A percentile compares a stretch with the other conserved stretches of the same genome.
Conservation (phyloP, 2,113 vertebrate genomes). For the Pseudois nayaur region DNA sequence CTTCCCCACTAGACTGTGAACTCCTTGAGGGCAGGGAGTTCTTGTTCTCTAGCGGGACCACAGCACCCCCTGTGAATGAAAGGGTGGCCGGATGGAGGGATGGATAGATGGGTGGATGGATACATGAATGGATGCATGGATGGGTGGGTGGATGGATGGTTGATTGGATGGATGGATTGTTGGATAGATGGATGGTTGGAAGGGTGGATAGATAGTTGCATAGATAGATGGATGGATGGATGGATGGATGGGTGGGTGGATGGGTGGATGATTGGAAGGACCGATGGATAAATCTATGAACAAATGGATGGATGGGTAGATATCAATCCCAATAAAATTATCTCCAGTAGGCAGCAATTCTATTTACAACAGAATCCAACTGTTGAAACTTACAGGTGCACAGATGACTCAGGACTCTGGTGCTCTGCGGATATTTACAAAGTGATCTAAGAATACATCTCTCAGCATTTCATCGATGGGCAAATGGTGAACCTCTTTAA, state of each 20-base stretch:
- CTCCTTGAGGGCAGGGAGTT: neutral
- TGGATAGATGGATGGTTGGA: neutral
- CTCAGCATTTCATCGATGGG: neutral
- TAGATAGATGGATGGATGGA: neutral
- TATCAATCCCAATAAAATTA: neutral
- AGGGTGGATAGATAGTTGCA: too few species aligned
- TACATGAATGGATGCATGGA: fast-evolving
- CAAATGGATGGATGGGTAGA: neutral
- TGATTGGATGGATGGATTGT: fast-evolving
- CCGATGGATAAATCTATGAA: too few species aligned
- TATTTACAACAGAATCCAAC: fast-evolving
- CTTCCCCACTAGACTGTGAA: neutral
- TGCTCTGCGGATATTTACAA: neutral
- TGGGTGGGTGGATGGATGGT: fast-evolving
- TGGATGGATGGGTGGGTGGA: fast-evolving
- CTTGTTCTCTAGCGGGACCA: neutral
- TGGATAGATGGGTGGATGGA: too few species aligned
- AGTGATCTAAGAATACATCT: constrained; percentile 35
- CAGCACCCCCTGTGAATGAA: neutral
- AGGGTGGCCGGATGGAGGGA: neutral
- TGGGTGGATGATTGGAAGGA: neutral
- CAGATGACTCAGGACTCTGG: neutral
- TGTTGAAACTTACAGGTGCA: fast-evolving
- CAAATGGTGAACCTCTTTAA: constrained; percentile 39
- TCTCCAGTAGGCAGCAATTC: neutral